Evolutionary conservation across 2,888 invertebrate species (phyloP), one percentile per base, ranked within the genome.

Genomic region (Drosophila cognata): DNA sequence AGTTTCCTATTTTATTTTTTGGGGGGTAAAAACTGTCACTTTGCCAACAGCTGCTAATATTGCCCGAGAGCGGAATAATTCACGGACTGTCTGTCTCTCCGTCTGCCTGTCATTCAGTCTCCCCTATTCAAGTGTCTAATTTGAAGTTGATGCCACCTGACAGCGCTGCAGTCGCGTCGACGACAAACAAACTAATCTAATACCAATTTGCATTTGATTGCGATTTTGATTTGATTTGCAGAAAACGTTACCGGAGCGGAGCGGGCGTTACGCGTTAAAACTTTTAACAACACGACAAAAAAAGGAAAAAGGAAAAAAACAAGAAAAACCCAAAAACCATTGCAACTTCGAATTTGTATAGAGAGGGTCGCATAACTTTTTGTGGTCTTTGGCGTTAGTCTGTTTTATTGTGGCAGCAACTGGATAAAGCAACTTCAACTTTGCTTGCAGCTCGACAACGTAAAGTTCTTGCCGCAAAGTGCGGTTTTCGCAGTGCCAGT

Each of bases 141-240:
- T 84, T 84, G 65, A 75, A 70, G 84, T 77, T 77, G 77, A 82
- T 65, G 68, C 68, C 67, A 80, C 59, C 81, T 81, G 77, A 66
- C 48, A 51, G 68, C 43, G n/a, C n/a, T 18, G n/a, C 7, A 43
- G 38, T 55, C 13, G n/a, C 60, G 62, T 65, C 61, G 74, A 63
- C 76, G 79, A 57, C 89, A 89, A 80, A 87, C 82, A 88, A 86
- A 89, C 86, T 89, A 86, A 86, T 86, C 86, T 89, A 89, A 89
- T 89, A 85, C 62, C 86, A 88, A 88, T 89, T 89, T 89, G 86
- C 86, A 89, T 86, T 86, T 86, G 89, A 86, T 86, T 86, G 88
- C 88, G 77, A 89, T 77, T 86, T 79, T 82, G 80, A 86, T 86
- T 86, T 80, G 86, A 86, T 86, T 86, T 81, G 72, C 70, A 29